Base-by-base conservation (phyloP, 53 echinoderm and acorn worm genomes). In the Temnopleurus reevesii region DNA sequence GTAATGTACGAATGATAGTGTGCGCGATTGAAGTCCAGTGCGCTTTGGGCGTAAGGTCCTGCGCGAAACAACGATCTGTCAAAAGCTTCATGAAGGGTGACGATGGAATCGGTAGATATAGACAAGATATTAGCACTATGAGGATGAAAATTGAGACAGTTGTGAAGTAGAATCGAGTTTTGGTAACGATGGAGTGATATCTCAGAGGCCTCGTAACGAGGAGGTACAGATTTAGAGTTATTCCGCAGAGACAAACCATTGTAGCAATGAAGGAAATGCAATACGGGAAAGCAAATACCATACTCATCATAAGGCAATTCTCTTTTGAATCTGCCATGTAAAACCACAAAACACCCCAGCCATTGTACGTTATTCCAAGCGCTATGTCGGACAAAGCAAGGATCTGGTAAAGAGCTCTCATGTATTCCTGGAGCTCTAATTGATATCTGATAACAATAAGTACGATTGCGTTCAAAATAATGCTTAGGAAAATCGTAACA, bases 231-330 rank as follows among this genome's bases (percentile, higher is more conserved):
- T 66, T 66, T 4, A 66, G 41, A 38, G 8, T 66, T 8, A 66
- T 66, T 66, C 71, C 71, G 33, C 71, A 66, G 29, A 66, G 71
- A n/a, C 38, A 66, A 1, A 41, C 71, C 71, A 66, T 66, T 66
- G 41, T 23, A 9, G 19, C 25, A 1, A 66, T 8, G n/a, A 12
- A 38, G 13, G 9, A 6, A 36, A 66, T 21, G 3, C 13, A 19
- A 36, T 34, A 66, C 3, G 71, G 18, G 21, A 66, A 66, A 18
- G 41, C 21, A 24, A 56, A 56, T 25, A 56, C 23, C 71, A 66
- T 66, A 19, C 36, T 66, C 1, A 38, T 7, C n/a, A 38, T 66
- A 41, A n/a, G 5, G 41, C 71, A 66, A n/a, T 5, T 36, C 5
- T n/a, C 21, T 2, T n/a, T 38, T 8, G 36, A 36, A 0, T 36